A percentile compares a stretch with the other conserved stretches of the same genome.
These are phyloP conservation scores for Lipophrys pholis DNA, from an alignment of 2,113 vertebrate species.

Conservation along the genomic window DNA sequence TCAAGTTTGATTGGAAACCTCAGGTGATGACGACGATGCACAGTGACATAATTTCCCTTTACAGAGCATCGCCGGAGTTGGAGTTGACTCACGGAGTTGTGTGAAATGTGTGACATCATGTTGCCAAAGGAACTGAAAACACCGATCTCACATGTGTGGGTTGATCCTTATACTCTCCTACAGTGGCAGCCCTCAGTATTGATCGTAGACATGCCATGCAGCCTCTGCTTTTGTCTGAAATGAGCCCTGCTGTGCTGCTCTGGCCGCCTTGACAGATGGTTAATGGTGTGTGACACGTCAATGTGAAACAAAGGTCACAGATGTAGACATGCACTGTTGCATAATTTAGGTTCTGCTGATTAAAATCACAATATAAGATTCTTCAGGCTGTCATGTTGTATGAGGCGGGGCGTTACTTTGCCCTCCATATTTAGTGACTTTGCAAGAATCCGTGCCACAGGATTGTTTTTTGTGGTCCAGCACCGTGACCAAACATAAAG, in stretches of 20 bases:
- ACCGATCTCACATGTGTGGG: background rate
- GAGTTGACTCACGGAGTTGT: conserved; percentile 8
- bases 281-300: conserved; percentile 54
- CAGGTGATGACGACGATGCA: background rate
- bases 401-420: conserved; percentile 18
- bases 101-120: background rate
- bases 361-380: conserved; percentile 29
- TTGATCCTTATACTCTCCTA: background rate
- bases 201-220: conserved; percentile 57
- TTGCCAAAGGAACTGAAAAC: background rate
- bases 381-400: conserved; percentile 19
- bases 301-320: conserved; percentile 61
- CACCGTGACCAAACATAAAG: background rate
- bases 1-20: background rate
- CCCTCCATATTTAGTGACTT: background rate
- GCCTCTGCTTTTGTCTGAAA: conserved; percentile 58
- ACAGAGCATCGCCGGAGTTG: background rate
- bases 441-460: background rate
- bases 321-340: conserved; percentile 40
- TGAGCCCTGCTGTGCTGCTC: conserved; percentile 58
- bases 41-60: background rate
- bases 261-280: conserved; percentile 70
- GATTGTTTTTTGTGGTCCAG: background rate
- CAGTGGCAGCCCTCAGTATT: conserved; percentile 39
- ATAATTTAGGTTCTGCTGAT: conserved; percentile 52